These are phyloP conservation scores for Tetrapedia diversipes DNA, from an alignment of 2,888 invertebrate species.

Conservation along the genomic window DNA sequence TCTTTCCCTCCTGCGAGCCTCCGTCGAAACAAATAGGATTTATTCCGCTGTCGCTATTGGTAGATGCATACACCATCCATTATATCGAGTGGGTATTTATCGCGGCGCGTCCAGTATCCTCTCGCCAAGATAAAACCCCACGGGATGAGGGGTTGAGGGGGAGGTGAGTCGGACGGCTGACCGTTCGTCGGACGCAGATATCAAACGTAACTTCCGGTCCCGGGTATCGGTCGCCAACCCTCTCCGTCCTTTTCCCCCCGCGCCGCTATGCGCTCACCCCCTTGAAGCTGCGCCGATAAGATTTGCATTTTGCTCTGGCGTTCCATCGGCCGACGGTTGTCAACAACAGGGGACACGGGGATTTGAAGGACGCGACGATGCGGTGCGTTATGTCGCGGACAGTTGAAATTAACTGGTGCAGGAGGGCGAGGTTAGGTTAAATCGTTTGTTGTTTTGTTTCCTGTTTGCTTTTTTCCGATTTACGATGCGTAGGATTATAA, in stretches of 20 bases:
- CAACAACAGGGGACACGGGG: constrained; percentile 24
- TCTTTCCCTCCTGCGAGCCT: background rate
- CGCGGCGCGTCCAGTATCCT: constrained; percentile 60
- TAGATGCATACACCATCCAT: constrained; percentile 60
- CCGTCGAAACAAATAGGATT: constrained; percentile 64
- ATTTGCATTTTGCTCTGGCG: constrained; percentile 51
- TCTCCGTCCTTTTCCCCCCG: background rate
- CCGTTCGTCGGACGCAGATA: constrained; percentile 57
- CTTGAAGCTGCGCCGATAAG: constrained; percentile 58
- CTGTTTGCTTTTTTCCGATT: too few species aligned
- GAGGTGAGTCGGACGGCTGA: constrained; percentile 43
- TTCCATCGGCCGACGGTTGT: constrained; percentile 43
- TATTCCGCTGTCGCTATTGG: constrained; percentile 51
- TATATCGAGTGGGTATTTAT: constrained; percentile 69
- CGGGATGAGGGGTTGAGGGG: too few species aligned
- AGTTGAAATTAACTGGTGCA: constrained; percentile 1
- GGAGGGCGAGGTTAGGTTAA: too few species aligned
- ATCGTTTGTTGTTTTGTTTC: too few species aligned
- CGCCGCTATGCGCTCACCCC: too few species aligned
- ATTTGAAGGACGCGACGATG: constrained; percentile 36
- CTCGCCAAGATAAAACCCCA: constrained; percentile 66
- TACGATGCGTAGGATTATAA: too few species aligned
- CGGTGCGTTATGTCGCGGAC: constrained; percentile 1
- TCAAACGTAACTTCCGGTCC: constrained; percentile 67
- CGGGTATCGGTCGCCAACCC: constrained; percentile 47